Percentiles rank a stretch among this genome's conserved stretches.
phyloP scores from a whole-genome alignment of 2,797 vertebrate genomes.

The Alosa sapidissima region DNA sequence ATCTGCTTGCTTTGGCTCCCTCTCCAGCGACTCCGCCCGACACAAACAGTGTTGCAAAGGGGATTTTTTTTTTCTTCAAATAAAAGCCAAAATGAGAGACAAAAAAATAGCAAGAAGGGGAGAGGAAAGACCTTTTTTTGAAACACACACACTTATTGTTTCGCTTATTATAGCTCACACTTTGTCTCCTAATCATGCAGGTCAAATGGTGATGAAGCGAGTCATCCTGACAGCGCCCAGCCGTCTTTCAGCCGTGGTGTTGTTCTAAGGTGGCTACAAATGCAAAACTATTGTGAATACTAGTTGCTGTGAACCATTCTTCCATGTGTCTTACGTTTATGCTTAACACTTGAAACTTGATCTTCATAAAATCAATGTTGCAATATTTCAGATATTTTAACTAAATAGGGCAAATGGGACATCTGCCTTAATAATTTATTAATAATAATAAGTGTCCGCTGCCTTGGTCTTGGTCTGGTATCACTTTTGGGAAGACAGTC shows the following conservation, averaged over 20 bases:
- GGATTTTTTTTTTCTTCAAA: conserved; percentile 39
- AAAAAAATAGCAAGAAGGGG: background rate
- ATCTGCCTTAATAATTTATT: background rate
- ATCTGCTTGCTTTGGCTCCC: conserved; percentile 66
- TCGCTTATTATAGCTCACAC: conserved; percentile 43
- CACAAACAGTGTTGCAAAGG: conserved; percentile 56
- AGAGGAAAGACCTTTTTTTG: conserved; percentile 42
- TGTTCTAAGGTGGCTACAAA: background rate
- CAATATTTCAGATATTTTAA: too few relatives aligned
- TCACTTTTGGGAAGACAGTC: too few relatives aligned
- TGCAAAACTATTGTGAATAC: too few relatives aligned
- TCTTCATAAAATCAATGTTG: too few relatives aligned
- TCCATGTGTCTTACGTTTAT: too few relatives aligned
- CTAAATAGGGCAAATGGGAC: background rate
- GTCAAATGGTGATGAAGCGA: conserved; percentile 25
- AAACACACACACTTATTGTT: conserved; percentile 31
- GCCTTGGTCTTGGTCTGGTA: background rate
- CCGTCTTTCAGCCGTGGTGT: background rate
- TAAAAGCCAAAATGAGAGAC: conserved; percentile 40
- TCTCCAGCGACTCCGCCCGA: conserved; percentile 44
- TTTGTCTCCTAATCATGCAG: conserved; percentile 28
- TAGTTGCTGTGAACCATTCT: too few relatives aligned
- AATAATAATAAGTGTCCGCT: background rate
- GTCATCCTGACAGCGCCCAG: background rate
- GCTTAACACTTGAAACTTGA: too few relatives aligned